phyloP scores from a whole-genome alignment of 2,113 vertebrate species.

The Notiomystis cincta region DNA sequence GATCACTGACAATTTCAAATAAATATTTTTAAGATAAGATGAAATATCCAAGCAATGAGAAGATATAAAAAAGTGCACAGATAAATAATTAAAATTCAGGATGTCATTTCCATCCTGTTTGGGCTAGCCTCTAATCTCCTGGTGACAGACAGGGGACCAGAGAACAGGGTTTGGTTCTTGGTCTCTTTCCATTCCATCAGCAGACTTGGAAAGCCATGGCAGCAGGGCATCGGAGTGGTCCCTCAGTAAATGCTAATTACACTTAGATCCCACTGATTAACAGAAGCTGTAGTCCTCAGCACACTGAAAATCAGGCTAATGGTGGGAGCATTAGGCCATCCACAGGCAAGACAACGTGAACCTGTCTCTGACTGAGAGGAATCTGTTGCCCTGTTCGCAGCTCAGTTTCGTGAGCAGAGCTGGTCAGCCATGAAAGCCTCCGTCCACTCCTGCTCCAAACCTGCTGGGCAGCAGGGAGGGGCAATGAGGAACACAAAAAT shows the following conservation, averaged over 20 bases:
- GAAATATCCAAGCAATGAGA: constrained; percentile 65
- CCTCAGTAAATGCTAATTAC: constrained; percentile 13
- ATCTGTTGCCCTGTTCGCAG: background rate
- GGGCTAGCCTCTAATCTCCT: constrained; percentile 37
- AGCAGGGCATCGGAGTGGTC: constrained; percentile 1
- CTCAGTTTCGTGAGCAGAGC: background rate
- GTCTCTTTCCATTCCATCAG: constrained; percentile 52
- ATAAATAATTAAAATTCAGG: constrained; percentile 72
- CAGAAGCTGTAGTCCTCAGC: constrained; percentile 18
- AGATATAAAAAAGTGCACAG: constrained; percentile 44
- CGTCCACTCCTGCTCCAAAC: background rate
- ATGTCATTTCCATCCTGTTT: constrained; percentile 26
- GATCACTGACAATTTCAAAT: constrained; percentile 76
- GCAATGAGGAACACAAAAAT: background rate
- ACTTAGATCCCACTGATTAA: constrained; percentile 30
- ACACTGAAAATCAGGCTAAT: background rate
- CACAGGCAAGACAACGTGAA: background rate
- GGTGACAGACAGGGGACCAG: background rate
- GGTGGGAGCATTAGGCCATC: background rate
- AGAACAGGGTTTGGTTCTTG: constrained; percentile 18
- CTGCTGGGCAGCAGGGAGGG: background rate
- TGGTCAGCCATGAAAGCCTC: background rate
- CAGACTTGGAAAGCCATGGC: constrained; percentile 33
- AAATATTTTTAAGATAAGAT: constrained; percentile 75
- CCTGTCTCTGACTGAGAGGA: background rate